Percentiles rank a stretch among this genome's conserved stretches.
Conservation (phyloP, 2,888 invertebrate species). For the Parnassius orleans region DNA sequence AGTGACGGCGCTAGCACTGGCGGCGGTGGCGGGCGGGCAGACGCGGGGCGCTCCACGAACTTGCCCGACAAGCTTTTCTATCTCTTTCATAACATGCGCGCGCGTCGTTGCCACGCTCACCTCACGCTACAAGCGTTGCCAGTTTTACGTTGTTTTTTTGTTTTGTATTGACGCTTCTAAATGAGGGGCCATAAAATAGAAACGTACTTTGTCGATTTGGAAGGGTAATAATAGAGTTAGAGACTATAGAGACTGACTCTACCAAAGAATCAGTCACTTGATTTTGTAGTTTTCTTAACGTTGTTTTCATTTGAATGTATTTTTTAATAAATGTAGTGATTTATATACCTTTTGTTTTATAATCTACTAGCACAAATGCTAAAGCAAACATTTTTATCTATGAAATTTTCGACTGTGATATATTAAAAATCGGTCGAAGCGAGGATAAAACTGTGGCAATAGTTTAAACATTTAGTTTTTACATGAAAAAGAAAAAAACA, state of each 20-base stretch:
- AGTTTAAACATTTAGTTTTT: too few relatives aligned
- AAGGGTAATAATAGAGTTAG: constrained; percentile 39
- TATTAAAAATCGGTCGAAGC: too few relatives aligned
- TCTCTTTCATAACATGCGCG: constrained; percentile 65
- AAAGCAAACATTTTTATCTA: too few relatives aligned
- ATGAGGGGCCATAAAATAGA: constrained; percentile 73
- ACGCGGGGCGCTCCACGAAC: constrained; percentile 62
- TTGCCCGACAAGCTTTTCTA: constrained; percentile 66
- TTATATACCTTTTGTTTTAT: too few relatives aligned
- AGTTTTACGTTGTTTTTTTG: constrained; percentile 64
- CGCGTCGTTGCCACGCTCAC: constrained; percentile 72
- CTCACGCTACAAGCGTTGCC: constrained; percentile 61
- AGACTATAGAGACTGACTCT: constrained; percentile 29
- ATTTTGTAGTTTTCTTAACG: constrained; percentile 19
- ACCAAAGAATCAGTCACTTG: constrained; percentile 11
- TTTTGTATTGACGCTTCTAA: constrained; percentile 73
- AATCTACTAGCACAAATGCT: too few relatives aligned
- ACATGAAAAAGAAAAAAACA: too few relatives aligned
- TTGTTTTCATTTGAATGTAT: too few relatives aligned
- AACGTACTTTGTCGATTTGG: constrained; percentile 51
- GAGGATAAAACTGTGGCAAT: too few relatives aligned
- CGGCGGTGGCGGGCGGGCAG: constrained; percentile 39
- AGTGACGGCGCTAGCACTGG: constrained; percentile 65
- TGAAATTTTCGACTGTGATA: too few relatives aligned
- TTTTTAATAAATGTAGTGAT: too few relatives aligned